Base-by-base conservation (phyloP, 2,888 invertebrate genomes). In the Cheilosia pagana region DNA sequence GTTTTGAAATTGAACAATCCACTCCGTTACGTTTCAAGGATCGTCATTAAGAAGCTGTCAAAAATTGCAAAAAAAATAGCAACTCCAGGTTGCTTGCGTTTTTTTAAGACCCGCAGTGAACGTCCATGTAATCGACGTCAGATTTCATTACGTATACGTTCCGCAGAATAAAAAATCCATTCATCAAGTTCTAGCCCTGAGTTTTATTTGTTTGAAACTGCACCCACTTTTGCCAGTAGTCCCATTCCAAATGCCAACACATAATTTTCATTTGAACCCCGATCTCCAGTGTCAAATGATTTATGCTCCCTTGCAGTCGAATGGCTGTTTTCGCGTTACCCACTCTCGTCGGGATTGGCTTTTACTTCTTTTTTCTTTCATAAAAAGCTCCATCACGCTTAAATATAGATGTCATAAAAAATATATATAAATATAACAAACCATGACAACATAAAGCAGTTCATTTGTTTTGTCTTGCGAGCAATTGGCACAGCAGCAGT, bases 381-480 rank as follows among this genome's bases (percentile, higher is more conserved):
- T n/a, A 28, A 53, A 53, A 53, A n/a, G 8, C 57, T 48, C 41
- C 43, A 41, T 53, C 52, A 43, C 25, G 8, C 35, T 65, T 41
- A 62, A 70, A 71, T 67, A 53, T 63, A 81, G 39, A 52, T 35
- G 52, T 35, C 48, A 43, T 41, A 59, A 43, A 31, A 35, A 68
- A 41, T n/a, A n/a, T n/a, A 6, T 8, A 62, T 4, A 60, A 21
- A 50, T n/a, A 50, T 35, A 65, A 62, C 21, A 70, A 63, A 63
- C n/a, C 6, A 25, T 59, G 68, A 63, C 78, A 78, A 35, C 65
- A 67, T 45, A 48, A 75, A 70, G 28, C 68, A 68, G 74, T 83
- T 78, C 74, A 74, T 79, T 83, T 74, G 59, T 31, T 68, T 67
- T 67, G 65, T 50, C 62, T 57, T 23, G 28, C 55, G 78, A 82